Evolutionary conservation across 2,888 invertebrate genomes (phyloP).

Genomic region (Rapana venosa): DNA sequence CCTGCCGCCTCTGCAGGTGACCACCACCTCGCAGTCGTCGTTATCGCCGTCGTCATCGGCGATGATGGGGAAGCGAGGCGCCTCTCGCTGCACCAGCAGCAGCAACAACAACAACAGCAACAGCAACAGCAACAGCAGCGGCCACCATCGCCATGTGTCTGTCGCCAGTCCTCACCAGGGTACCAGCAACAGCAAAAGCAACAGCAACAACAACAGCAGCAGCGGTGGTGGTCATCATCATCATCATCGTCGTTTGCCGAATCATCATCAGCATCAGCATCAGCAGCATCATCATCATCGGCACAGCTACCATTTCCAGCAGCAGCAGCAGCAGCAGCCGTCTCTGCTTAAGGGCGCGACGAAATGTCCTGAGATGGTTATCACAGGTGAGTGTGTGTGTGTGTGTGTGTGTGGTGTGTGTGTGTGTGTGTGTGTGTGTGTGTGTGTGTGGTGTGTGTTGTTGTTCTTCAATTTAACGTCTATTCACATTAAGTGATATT

Average conservation of each 20-base stretch:
- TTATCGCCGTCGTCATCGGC: not conserved
- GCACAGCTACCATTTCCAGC: not conserved
- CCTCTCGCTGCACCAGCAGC: not conserved
- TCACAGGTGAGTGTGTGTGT: constrained; percentile 45
- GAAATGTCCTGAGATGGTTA: constrained; percentile 47
- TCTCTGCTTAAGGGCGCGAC: not conserved
- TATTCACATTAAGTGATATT: not conserved
- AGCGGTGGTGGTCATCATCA: not conserved
- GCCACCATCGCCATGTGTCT: not conserved
- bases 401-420: not conserved
- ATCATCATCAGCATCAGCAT: not conserved
- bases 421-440: no score
- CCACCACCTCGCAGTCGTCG: constrained; percentile 36
- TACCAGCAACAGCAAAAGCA: not conserved
- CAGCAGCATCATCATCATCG: not conserved
- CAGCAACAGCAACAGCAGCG: no score
- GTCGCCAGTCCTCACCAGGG: not conserved
- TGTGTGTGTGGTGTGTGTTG: not conserved
- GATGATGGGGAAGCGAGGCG: not conserved
- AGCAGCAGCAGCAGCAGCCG: not conserved
- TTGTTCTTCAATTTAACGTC: not conserved
- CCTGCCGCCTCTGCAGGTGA: constrained; percentile 65
- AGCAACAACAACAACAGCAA: not conserved
- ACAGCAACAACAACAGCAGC: not conserved
- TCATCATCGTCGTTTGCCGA: not conserved